phyloP scores from a whole-genome alignment of 2,888 invertebrate species.

The Leptopterna dolabrata region DNA sequence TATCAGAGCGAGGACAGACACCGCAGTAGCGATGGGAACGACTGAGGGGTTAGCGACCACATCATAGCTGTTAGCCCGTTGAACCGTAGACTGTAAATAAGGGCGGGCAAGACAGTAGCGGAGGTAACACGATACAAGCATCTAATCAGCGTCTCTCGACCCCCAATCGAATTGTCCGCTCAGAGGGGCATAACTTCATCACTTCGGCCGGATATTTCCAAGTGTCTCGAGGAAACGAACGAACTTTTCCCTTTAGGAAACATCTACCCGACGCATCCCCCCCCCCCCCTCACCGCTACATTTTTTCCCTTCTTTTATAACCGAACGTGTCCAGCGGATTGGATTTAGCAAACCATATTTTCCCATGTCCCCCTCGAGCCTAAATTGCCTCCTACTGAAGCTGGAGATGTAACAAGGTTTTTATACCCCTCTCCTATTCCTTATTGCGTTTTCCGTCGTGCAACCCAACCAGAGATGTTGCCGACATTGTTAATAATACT shows the following conservation, averaged over 20 bases:
- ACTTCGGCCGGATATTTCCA: conserved; percentile 30
- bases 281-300: not conserved
- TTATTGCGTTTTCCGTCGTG: conserved; percentile 35
- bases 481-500: conserved; percentile 3
- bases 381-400: conserved; percentile 14
- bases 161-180: conserved; percentile 33
- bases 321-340: conserved; percentile 45
- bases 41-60: conserved; percentile 33
- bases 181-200: conserved; percentile 37
- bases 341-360: conserved; percentile 47
- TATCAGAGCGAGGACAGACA: not conserved
- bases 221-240: not conserved
- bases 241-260: not conserved
- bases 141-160: conserved; percentile 38
- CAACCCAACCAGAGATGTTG: not conserved
- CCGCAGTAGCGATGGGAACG: not conserved
- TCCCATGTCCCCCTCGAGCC: not conserved
- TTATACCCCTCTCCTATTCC: not conserved
- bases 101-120: conserved; percentile 29
- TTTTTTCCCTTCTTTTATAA: conserved; percentile 26
- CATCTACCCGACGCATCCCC: not conserved
- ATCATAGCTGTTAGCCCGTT: conserved; percentile 39
- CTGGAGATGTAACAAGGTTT: conserved; percentile 32
- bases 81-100: conserved; percentile 32
- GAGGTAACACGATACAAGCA: conserved; percentile 42